A percentile compares a stretch with the other conserved stretches of the same genome.
These are phyloP conservation scores for Hepsetus odoe DNA, from an alignment of 2,113 vertebrate genomes.

Conservation along the genomic window DNA sequence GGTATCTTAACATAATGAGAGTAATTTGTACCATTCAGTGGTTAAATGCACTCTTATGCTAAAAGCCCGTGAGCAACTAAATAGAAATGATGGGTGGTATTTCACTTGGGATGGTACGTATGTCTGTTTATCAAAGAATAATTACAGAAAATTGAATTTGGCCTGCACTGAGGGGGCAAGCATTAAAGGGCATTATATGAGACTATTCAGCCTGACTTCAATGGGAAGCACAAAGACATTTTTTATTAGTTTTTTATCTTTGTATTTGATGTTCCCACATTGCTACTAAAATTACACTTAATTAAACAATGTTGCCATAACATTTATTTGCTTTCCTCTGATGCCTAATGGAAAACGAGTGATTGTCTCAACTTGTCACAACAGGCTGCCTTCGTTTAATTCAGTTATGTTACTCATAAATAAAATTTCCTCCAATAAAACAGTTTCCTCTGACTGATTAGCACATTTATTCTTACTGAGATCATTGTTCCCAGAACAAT, in stretches of 20 bases:
- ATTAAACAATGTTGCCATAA: not conserved
- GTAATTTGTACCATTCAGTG: slow-evolving; percentile 45
- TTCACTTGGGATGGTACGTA: slow-evolving; percentile 25
- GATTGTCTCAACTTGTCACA: not conserved
- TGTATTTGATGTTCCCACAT: not conserved
- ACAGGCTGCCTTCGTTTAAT: not conserved
- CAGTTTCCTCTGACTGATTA: not conserved
- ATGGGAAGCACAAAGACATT: not conserved
- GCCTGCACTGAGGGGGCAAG: not conserved
- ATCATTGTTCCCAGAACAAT: not conserved
- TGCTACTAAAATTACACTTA: no score
- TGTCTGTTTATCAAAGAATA: slow-evolving; percentile 61
- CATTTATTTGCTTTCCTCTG: not conserved
- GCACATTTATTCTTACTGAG: not conserved
- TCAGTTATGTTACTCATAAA: not conserved
- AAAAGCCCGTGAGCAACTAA: slow-evolving; percentile 44
- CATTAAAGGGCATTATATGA: slow-evolving; percentile 60
- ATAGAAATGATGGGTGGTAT: slow-evolving; percentile 33
- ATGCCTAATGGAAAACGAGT: not conserved
- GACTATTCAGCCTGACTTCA: not conserved
- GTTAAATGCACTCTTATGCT: slow-evolving; percentile 48
- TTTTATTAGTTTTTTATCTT: not conserved
- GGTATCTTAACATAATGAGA: slow-evolving; percentile 42
- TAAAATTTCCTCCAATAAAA: not conserved
- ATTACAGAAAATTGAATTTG: slow-evolving; percentile 48